A percentile compares a stretch with the other conserved stretches of the same genome.
phyloP scores from a whole-genome alignment of 2,888 invertebrate genomes.

The Heliconius charithonia region DNA sequence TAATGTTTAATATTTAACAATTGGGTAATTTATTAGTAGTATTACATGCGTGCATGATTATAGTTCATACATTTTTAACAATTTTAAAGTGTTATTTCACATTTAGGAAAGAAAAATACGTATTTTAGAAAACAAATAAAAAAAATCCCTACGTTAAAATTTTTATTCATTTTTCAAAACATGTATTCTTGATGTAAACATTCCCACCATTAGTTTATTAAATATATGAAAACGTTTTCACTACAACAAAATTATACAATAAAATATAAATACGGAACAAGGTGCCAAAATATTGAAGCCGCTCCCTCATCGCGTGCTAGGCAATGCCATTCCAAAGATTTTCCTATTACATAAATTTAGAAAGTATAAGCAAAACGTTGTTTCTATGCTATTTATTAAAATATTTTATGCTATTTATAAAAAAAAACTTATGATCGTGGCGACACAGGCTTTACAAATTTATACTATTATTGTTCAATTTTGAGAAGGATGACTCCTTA shows the following conservation, averaged over 20 bases:
- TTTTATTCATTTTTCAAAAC: too few relatives aligned
- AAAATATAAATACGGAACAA: background rate
- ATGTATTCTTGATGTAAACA: background rate
- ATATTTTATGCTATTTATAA: background rate
- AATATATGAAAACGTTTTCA: background rate
- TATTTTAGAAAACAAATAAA: too few relatives aligned
- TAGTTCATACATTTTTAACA: too few relatives aligned
- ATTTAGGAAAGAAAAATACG: too few relatives aligned
- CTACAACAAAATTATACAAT: background rate
- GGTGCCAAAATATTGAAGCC: slow-evolving; percentile 26
- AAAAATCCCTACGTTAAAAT: too few relatives aligned
- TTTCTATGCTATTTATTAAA: slow-evolving; percentile 11
- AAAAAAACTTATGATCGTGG: background rate
- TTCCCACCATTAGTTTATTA: background rate
- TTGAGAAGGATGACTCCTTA: background rate
- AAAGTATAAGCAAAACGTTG: slow-evolving; percentile 5
- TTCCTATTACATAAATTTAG: slow-evolving; percentile 13
- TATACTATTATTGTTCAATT: background rate
- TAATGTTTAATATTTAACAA: background rate
- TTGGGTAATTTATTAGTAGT: background rate
- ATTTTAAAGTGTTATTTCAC: too few relatives aligned
- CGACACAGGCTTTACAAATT: background rate
- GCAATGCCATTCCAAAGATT: slow-evolving; percentile 22
- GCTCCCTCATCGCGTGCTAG: slow-evolving; percentile 36
- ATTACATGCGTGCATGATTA: background rate